Evolutionary conservation across 2,113 vertebrate species (phyloP).

Genomic region (Pholis gunnellus): DNA sequence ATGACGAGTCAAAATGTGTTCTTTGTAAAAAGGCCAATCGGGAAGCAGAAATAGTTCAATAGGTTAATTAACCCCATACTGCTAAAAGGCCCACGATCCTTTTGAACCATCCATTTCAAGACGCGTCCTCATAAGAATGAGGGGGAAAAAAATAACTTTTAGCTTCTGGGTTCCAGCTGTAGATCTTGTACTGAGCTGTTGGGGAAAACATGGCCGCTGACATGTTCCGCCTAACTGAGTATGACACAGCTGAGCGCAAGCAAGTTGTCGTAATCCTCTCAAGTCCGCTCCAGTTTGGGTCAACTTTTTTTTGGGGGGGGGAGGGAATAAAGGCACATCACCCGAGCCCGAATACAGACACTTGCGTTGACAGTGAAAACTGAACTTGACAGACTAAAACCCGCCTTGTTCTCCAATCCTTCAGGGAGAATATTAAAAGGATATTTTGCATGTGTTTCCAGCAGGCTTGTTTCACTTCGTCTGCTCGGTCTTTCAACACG

Average conservation of each 20-base stretch:
- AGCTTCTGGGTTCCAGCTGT: not conserved
- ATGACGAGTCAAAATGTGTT: too few relatives aligned
- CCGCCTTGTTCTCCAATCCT: conserved; percentile 3
- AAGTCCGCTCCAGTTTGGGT: conserved; percentile 5
- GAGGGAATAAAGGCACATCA: not conserved
- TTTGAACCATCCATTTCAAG: not conserved
- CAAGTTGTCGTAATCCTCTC: not conserved
- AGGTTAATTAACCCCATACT: not conserved
- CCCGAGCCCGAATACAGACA: not conserved
- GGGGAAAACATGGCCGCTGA: not conserved
- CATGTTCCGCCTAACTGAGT: not conserved
- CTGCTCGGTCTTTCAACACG: not conserved
- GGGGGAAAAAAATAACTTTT: not conserved
- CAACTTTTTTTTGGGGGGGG: not conserved
- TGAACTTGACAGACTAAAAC: not conserved
- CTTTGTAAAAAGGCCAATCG: not conserved
- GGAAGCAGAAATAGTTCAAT: not conserved
- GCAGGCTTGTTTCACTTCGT: not conserved
- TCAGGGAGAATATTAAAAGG: not conserved
- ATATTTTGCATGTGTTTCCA: not conserved
- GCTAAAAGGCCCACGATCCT: not conserved
- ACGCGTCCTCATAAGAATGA: not conserved
- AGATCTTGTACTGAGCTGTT: not conserved
- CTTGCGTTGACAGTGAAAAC: not conserved
- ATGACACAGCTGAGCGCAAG: not conserved